Base-by-base conservation (phyloP, 2,797 vertebrate species). In the Manis javanica region DNA sequence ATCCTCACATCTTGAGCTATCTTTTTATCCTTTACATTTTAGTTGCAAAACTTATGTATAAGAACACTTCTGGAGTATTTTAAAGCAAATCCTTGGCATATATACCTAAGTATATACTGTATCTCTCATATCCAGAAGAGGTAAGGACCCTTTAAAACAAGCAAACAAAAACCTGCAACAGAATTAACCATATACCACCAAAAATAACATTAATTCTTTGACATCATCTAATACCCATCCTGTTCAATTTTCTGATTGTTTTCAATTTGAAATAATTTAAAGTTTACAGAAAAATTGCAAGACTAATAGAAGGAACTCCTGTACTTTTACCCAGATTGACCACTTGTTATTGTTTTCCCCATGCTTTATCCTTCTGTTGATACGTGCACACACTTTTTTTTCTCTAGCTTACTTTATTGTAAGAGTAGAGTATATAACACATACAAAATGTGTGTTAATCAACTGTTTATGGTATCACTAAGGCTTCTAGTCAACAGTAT, bases 11-110 rank as follows among this genome's bases (percentile, higher is more conserved):
- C 31, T 46, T 74, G 49, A 95, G 15, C 75, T 72, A 0, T 19
- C 46, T 93, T 84, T 69, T 91, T 74, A 79, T 37, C 57, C 18
- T 87, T 90, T n/a, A 82, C 12, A 4, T 86, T 78, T 85, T 61
- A 77, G 39, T 88, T 93, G 10, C 2, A 59, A 61, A 90, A 51
- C 26, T 46, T 37, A 24, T 8, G 31, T 31, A 46, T 46, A 39
- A 74, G 23, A 77, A 3, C 49, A 34, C 10, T 34, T 53, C 26
- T 61, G 57, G 31, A 68, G 9, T 53, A 66, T 90, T 82, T 66
- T 75, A 74, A 95, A 82, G 39, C 79, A 96, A 81, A 87, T 79
- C 29, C 3, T 12, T 93, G 26, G 18, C 8, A 29, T 42, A 42
- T 79, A 64, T 79, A 21, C 13, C n/a, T 77, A 71, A 29, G 46